These are phyloP conservation scores for Cryptocephalus primarius DNA, from an alignment of 2,888 invertebrate species.

Conservation along the genomic window DNA sequence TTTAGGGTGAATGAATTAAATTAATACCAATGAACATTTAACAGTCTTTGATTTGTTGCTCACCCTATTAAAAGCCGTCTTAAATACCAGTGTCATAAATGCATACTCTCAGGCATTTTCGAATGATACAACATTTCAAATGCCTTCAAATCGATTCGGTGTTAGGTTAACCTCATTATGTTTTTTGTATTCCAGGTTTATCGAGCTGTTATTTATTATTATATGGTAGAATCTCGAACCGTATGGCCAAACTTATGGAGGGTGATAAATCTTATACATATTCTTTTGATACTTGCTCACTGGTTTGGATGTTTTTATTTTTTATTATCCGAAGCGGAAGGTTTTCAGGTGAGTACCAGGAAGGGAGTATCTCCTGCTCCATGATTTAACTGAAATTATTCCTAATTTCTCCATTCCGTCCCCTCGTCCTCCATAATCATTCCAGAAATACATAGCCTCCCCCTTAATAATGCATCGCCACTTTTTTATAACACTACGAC, in stretches of 20 bases:
- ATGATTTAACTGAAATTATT: too few species aligned
- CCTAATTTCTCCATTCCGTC: too few species aligned
- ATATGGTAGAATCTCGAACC: constrained; percentile 91
- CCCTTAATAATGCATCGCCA: not conserved
- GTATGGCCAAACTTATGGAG: constrained; percentile 95
- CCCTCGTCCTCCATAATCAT: not conserved
- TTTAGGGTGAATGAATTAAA: too few species aligned
- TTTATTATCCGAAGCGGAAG: constrained; percentile 82
- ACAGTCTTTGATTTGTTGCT: too few species aligned
- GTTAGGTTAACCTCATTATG: not conserved
- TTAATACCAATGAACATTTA: too few species aligned
- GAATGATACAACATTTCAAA: too few species aligned
- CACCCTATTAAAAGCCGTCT: too few species aligned
- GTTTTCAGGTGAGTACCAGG: constrained; percentile 55
- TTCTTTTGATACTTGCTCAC: constrained; percentile 86
- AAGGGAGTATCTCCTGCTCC: too few species aligned
- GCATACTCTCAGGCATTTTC: too few species aligned
- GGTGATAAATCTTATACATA: constrained; percentile 89
- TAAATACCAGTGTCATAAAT: too few species aligned
- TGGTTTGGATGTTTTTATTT: constrained; percentile 99
- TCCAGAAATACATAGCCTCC: not conserved
- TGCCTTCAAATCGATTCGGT: not conserved
- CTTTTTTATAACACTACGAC: not conserved
- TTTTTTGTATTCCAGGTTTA: constrained; percentile 58
- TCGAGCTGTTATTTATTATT: constrained; percentile 84